These are phyloP conservation scores for Microchirus variegatus DNA, from an alignment of 2,797 vertebrate genomes.

Conservation along the genomic window DNA sequence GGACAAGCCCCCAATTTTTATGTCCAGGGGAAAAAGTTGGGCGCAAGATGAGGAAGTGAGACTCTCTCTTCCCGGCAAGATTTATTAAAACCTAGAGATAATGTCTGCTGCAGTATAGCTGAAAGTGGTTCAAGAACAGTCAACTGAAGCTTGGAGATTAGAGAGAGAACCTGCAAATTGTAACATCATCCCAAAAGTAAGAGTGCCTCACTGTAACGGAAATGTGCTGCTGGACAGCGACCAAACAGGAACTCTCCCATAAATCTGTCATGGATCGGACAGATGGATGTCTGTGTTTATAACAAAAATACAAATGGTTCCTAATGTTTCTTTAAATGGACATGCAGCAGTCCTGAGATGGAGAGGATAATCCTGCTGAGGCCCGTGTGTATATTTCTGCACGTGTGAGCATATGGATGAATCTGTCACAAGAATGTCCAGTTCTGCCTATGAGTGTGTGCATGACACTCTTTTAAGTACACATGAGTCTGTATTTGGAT, in stretches of 20 bases:
- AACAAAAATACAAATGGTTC: slow-evolving; percentile 42
- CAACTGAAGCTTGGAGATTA: too few species aligned
- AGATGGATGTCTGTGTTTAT: slow-evolving; percentile 47
- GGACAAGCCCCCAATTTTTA: too few species aligned
- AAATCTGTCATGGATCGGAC: slow-evolving; percentile 49
- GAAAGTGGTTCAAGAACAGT: too few species aligned
- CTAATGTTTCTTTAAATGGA: slow-evolving; percentile 64
- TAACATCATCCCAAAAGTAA: background rate
- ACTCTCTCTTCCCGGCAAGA: too few species aligned
- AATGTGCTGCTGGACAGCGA: slow-evolving; percentile 14
- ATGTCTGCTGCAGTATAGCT: too few species aligned
- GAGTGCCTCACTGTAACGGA: slow-evolving; percentile 4
- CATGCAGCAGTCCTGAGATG: slow-evolving; percentile 32
- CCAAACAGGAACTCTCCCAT: slow-evolving; percentile 28
- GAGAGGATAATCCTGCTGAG: slow-evolving; percentile 37
- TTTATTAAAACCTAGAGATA: too few species aligned
- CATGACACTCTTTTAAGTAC: slow-evolving; percentile 43
- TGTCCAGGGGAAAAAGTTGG: too few species aligned
- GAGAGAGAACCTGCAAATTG: background rate
- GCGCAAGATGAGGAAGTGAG: too few species aligned
- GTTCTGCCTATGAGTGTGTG: slow-evolving; percentile 3
- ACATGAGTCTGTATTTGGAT: slow-evolving; percentile 49
- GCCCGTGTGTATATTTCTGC: slow-evolving; percentile 8
- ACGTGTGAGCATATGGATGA: background rate
- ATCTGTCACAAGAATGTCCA: background rate